phyloP scores from a whole-genome alignment of 2,888 invertebrate species.

The Trachelus troglodyta region DNA sequence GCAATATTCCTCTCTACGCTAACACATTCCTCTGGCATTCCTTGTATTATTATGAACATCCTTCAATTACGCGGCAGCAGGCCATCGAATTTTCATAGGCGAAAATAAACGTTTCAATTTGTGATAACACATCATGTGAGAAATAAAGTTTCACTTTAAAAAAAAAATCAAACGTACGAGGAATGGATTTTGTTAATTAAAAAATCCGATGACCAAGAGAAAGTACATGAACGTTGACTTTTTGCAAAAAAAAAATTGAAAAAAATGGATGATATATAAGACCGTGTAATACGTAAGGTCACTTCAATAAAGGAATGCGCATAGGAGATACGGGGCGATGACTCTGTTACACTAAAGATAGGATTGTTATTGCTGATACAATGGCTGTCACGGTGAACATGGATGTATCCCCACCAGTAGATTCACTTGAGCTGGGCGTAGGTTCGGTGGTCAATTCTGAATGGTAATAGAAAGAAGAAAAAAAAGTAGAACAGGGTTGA shows the following conservation, averaged over 20 bases:
- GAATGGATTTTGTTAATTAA: neutral
- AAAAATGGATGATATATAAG: neutral
- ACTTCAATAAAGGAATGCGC: neutral
- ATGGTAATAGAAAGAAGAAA: slow-evolving; percentile 47
- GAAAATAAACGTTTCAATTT: neutral
- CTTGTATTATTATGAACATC: neutral
- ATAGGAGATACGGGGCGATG: neutral
- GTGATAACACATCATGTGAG: neutral
- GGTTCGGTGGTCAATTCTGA: slow-evolving; percentile 59
- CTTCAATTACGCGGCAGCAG: neutral
- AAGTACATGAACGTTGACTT: neutral
- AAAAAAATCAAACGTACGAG: neutral
- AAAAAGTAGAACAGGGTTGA: slow-evolving; percentile 20
- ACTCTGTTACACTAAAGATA: slow-evolving; percentile 39
- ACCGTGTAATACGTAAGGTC: neutral
- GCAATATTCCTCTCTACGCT: neutral
- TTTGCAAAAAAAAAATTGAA: neutral
- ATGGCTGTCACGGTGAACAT: slow-evolving; percentile 60
- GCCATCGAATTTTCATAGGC: neutral
- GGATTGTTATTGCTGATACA: slow-evolving; percentile 58
- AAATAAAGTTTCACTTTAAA: neutral
- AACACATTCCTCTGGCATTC: neutral
- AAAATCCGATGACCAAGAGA: neutral
- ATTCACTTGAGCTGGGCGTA: slow-evolving; percentile 54
- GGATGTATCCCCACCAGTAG: slow-evolving; percentile 55